Evolutionary conservation across 2,797 vertebrate genomes (phyloP).

Genomic region (Apogon hyalosoma): DNA sequence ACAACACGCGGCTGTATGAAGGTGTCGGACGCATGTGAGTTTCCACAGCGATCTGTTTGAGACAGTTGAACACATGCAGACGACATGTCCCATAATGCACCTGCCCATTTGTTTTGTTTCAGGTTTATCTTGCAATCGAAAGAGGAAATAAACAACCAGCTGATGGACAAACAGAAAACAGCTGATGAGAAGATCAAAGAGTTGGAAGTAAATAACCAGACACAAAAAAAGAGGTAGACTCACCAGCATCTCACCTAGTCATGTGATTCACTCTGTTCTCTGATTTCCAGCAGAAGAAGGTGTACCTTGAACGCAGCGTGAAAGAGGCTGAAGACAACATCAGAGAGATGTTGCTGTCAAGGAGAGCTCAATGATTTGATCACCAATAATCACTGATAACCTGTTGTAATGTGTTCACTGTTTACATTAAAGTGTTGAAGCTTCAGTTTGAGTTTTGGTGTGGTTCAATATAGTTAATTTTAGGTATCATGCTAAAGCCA

Average conservation of each 20-base stretch:
- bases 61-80: background rate
- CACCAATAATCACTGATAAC: background rate
- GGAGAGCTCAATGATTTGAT: constrained; percentile 88
- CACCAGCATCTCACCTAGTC: background rate
- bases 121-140: constrained; percentile 97
- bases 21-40: constrained; percentile 97
- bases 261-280: background rate
- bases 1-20: constrained; percentile 93
- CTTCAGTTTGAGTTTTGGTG: background rate
- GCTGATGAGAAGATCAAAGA: constrained; percentile 96
- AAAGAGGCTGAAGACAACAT: constrained; percentile 98
- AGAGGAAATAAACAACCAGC: constrained; percentile 90
- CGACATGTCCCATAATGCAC: background rate
- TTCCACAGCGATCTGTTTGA: background rate
- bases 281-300: constrained; percentile 91
- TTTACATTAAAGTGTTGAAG: constrained; percentile 41
- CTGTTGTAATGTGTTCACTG: background rate
- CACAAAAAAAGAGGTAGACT: background rate
- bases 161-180: constrained; percentile 92
- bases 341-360: constrained; percentile 94
- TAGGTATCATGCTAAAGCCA: too few species aligned
- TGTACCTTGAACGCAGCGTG: constrained; percentile 95
- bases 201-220: constrained; percentile 86
- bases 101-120: constrained; percentile 42
- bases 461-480: background rate